These are phyloP conservation scores for Antechinus flavipes DNA, from an alignment of 2,113 vertebrate species.

Conservation along the genomic window DNA sequence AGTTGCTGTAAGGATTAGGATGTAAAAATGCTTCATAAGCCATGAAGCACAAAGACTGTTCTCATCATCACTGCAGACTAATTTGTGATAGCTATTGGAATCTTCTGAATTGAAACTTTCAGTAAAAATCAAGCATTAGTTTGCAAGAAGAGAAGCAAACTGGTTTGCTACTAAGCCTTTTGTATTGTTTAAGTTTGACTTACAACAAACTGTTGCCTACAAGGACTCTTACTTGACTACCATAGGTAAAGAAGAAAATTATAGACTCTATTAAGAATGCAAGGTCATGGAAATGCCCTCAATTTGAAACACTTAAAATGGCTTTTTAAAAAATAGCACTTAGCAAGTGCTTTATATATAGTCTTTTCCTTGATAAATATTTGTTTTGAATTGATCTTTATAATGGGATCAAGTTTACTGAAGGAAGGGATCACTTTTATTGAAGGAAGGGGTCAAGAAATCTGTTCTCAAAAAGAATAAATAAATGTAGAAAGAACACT, in stretches of 20 bases:
- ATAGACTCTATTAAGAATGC: not conserved
- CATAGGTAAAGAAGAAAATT: not conserved
- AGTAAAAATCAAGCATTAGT: not conserved
- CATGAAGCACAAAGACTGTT: not conserved
- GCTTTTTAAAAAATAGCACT: not conserved
- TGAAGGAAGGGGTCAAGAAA: not conserved
- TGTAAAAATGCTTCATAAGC: not conserved
- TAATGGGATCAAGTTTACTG: not conserved
- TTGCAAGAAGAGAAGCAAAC: not conserved
- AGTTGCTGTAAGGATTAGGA: not conserved
- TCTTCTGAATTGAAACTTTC: not conserved
- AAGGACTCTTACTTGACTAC: not conserved
- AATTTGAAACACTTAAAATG: not conserved
- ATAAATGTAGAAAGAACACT: not conserved
- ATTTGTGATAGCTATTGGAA: not conserved
- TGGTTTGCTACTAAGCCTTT: not conserved
- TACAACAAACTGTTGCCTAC: not conserved
- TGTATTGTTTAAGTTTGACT: not conserved
- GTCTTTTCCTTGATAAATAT: not conserved
- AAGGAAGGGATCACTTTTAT: not conserved
- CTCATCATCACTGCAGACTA: not conserved
- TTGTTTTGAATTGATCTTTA: not conserved
- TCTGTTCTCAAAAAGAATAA: not conserved
- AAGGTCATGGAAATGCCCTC: not conserved
- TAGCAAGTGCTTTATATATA: not conserved